These are phyloP conservation scores for Euzetes globulus DNA, from an alignment of 2,888 invertebrate species.

Conservation along the genomic window DNA sequence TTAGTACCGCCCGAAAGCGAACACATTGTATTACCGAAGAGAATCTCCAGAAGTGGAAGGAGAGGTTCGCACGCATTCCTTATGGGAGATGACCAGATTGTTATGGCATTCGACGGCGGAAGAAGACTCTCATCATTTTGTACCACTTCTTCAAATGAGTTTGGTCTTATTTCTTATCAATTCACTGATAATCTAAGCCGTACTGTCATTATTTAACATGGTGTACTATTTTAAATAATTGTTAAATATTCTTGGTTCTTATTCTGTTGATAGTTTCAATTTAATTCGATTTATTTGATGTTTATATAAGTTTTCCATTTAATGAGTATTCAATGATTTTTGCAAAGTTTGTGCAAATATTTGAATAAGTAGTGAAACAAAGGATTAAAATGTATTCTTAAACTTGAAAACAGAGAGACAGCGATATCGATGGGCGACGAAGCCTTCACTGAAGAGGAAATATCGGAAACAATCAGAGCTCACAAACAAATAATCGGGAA, in stretches of 20 bases:
- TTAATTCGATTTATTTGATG: too few relatives aligned
- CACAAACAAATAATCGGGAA: constrained; percentile 70
- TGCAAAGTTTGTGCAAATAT: neutral
- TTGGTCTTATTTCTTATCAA: too few relatives aligned
- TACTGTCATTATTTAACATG: too few relatives aligned
- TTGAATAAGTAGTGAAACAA: neutral
- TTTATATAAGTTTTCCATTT: too few relatives aligned
- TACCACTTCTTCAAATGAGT: constrained; percentile 34
- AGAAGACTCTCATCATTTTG: constrained; percentile 33
- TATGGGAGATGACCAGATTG: constrained; percentile 29
- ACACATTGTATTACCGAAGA: constrained; percentile 8
- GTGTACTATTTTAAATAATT: too few relatives aligned
- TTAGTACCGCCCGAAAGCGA: constrained; percentile 12
- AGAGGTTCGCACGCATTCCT: constrained; percentile 32
- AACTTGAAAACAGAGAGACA: constrained; percentile 38
- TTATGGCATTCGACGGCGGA: constrained; percentile 29
- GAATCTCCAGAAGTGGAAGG: constrained; percentile 4
- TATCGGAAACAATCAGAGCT: constrained; percentile 77
- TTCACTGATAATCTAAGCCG: too few relatives aligned
- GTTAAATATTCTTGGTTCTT: too few relatives aligned
- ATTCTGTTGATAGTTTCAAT: too few relatives aligned
- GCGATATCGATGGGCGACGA: constrained; percentile 41
- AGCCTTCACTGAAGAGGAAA: constrained; percentile 60
- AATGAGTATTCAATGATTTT: too few relatives aligned
- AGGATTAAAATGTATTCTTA: neutral